Evolutionary conservation across 2,113 vertebrate species (phyloP), one percentile per base, ranked within the genome.

Genomic region (Felis catus): DNA sequence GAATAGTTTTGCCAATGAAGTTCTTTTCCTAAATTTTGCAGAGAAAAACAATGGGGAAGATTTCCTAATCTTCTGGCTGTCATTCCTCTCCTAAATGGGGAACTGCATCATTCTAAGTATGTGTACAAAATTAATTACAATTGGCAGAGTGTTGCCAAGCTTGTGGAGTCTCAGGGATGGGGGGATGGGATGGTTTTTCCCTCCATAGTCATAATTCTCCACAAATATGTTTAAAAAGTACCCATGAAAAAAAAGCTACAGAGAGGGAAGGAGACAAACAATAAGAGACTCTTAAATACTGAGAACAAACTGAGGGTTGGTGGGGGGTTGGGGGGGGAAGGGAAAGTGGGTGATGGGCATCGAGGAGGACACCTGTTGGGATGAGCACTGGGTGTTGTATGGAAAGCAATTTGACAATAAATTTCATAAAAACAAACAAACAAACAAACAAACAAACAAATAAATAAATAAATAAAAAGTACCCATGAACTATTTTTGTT

Each of bases 91-190:
- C 94, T 96, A 91, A 96, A 29, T 78, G 87, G 63, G 18, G 65
- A 76, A 85, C 80, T 7, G 36, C 80, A 27, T 90, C n/a, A 29
- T 94, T 97, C 90, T 27, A 78, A 6, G 78, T 96, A 36, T 9
- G 65, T 89, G 9, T 92, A 89, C 95, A 92, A 96, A 98, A 97
- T 98, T 33, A 97, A 92, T 96, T 93, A 81, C 25, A 55, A 4
- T 93, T 95, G 80, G 65, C 76, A 80, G 81, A 90, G 45, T 82
- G 84, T 68, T 94, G 87, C 91, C 27, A 97, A 85, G 23, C 33
- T 0, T 2, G 63, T 71, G n/a, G 5, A 45, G 94, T 97, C 78
- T 55, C 93, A 95, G n/a, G 91, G 68, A 78, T 16, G 89, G 61
- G 58, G n/a, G 1, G 11, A 16, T 16, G 12, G 51, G 31, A 7